A percentile compares a stretch with the other conserved stretches of the same genome.
Evolutionary conservation across 1,140 invertebrate species (phyloP).

Genomic region (Wiebesia pumilae): DNA sequence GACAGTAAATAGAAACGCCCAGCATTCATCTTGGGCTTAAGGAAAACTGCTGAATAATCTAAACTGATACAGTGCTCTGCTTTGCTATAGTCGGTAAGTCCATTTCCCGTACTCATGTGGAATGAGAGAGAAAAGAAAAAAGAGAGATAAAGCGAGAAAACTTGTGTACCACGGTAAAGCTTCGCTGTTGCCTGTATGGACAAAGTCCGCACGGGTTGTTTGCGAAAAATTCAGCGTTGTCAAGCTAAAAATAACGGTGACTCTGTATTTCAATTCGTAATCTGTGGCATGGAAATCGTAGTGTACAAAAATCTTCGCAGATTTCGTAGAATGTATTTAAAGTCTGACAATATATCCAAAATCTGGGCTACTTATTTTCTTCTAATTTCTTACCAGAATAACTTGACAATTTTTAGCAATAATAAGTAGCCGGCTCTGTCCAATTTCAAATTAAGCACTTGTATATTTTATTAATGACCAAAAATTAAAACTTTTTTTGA

Average conservation of each 20-base stretch:
- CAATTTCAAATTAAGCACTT: too few species aligned
- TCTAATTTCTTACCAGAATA: too few species aligned
- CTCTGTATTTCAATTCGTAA: constrained; percentile 48
- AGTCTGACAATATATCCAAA: too few species aligned
- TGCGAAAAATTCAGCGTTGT: constrained; percentile 40
- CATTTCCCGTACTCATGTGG: constrained; percentile 8
- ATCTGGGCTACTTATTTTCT: too few species aligned
- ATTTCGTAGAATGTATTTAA: too few species aligned
- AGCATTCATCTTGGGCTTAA: constrained; percentile 44
- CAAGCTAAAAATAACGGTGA: constrained; percentile 40
- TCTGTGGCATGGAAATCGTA: constrained; percentile 9
- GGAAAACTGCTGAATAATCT: constrained; percentile 44
- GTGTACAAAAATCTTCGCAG: not conserved
- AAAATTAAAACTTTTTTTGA: too few species aligned
- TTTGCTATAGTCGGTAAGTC: not conserved
- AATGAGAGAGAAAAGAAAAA: not conserved
- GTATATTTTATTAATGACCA: too few species aligned
- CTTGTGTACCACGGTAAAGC: too few species aligned
- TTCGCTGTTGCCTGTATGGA: not conserved
- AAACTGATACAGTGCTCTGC: not conserved
- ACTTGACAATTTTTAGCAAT: too few species aligned
- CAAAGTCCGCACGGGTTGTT: constrained; percentile 42
- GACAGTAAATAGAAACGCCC: constrained; percentile 29
- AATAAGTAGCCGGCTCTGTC: too few species aligned
- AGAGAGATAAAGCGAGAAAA: not conserved